Evolutionary conservation across 1,140 invertebrate species (phyloP), one percentile per base, ranked within the genome.

Genomic region (Nymphalis io): DNA sequence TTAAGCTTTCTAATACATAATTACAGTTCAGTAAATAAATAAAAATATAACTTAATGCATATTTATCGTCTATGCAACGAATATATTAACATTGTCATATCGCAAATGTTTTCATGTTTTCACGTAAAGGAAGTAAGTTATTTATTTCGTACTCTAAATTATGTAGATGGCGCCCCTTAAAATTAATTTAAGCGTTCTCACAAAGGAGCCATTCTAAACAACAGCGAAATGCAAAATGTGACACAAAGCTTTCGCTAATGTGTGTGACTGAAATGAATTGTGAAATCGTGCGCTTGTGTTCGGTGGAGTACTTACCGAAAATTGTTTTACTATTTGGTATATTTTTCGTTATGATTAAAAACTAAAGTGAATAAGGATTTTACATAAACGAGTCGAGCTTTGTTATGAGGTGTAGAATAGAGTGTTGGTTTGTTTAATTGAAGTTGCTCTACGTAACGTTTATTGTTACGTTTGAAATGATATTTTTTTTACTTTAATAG

Each of bases 161-260:
- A 70, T 70, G 68, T 70, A 60, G 57, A 70, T 70, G 57, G 68
- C 57, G 68, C 57, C 66, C 27, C 38, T 70, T 70, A 51, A 75
- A 83, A 84, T 86, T 86, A 80, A 82, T 86, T 81, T 81, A 44
- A 67, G 68, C 68, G 57, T 59, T 62, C 57, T 75, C 75, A 83
- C 80, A 79, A 78, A 81, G 78, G 80, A 70, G 62, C 70, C 76
- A 77, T 83, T 82, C 61, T 76, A 76, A 77, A 76, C 75, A 78
- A 67, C 51, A 79, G 65, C 64, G 61, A 70, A 75, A 79, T 71
- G 75, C 75, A 76, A 78, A 76, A 75, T 73, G 73, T 70, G 73
- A 73, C 68, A 76, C 69, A 70, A 74, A 77, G 79, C 62, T 73
- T 74, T 78, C 69, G 42, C 72, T 83, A 82, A 84, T 80, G 76